Base-by-base conservation (phyloP, 2,888 invertebrate species). In the Tenthredo amoena region DNA sequence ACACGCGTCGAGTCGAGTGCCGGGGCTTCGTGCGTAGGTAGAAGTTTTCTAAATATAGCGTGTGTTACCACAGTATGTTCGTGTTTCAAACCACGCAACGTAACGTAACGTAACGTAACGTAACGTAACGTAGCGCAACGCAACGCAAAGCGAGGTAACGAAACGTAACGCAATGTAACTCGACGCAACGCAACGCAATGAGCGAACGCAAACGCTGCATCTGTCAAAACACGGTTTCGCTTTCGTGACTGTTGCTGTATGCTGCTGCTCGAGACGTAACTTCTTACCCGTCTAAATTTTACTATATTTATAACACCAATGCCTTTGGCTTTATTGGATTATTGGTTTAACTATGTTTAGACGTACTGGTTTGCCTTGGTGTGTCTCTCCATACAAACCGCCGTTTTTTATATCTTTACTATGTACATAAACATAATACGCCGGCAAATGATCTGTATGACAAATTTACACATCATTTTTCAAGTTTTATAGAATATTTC, bases 1-100 rank as follows among this genome's bases (percentile, higher is more conserved):
- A 88, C 86, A 85, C 86, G 87, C 87, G 85, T 83, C 83, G 65
- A 81, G 71, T 85, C 74, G 84, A 77, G 79, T 85, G 71, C 43
- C 55, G 58, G 26, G 87, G 87, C 62, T 58, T 34, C 82, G 72
- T 84, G 77, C 62, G 26, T 83, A 47, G 4, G 26, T 68, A 43
- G 62, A 31, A 37, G 34, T 26, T 26, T 21, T 83, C 26, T 47
- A 83, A 68, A 83, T 83, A 83, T 65, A 83, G 31, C 26, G 5
- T 71, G 26, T 83, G 65, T 83, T 83, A 83, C 68, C 58, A 34
- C 71, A 77, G 55, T 31, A 47, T 21, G 31, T 68, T 37, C 55
- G 71, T 83, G 47, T 47, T 68, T 47, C 6, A 43, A 58, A 15
- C 62, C 18, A 83, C 68, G 68, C n/a, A 50, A 68, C 40, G 31